phyloP scores from a whole-genome alignment of 2,113 vertebrate species.

The Ia io region DNA sequence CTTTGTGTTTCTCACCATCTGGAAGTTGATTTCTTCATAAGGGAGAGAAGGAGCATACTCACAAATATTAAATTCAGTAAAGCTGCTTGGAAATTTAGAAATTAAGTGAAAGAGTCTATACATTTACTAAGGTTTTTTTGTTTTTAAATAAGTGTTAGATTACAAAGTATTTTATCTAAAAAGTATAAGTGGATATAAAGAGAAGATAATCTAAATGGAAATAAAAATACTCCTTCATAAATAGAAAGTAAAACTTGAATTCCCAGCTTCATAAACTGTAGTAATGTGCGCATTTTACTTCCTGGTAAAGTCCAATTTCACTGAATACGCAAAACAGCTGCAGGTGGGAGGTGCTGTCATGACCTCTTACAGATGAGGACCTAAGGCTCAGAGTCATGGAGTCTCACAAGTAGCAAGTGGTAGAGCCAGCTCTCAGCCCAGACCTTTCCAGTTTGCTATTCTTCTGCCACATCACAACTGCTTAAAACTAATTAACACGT shows the following conservation, averaged over 20 bases:
- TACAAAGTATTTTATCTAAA: not conserved
- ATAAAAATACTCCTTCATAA: not conserved
- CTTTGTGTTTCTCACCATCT: not conserved
- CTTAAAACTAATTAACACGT: not conserved
- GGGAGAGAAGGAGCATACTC: not conserved
- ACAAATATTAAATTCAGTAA: not conserved
- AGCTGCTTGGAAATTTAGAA: not conserved
- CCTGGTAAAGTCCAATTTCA: not conserved
- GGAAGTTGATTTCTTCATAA: not conserved
- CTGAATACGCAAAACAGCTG: not conserved
- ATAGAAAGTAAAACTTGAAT: not conserved
- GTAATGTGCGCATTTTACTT: not conserved
- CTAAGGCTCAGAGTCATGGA: not conserved
- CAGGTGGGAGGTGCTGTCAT: not conserved
- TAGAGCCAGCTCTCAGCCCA: not conserved
- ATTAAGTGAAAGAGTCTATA: not conserved
- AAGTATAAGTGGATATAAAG: not conserved
- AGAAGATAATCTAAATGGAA: not conserved
- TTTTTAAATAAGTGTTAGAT: slow-evolving; percentile 6
- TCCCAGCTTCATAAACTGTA: not conserved
- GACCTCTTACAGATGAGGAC: not conserved
- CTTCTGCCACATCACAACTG: not conserved
- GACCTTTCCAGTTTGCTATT: not conserved
- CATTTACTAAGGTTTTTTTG: not conserved
- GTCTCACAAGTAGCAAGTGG: not conserved